Evolutionary conservation across 2,113 vertebrate genomes (phyloP).

Genomic region (Saguinus imperator): DNA sequence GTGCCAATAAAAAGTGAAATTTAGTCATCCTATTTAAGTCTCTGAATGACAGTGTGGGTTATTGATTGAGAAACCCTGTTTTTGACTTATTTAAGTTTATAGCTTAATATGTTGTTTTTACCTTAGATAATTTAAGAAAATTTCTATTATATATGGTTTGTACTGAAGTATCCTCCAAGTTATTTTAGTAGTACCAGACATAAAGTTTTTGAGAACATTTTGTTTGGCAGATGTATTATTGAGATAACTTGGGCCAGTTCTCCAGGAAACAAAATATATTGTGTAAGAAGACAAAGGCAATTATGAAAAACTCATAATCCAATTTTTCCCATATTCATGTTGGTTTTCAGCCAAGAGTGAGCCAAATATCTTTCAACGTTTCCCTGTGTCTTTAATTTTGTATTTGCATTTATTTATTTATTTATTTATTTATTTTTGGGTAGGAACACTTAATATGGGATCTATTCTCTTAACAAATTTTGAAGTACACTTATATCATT

Average conservation of each 20-base stretch:
- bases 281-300: not conserved
- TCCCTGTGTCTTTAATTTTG: not conserved
- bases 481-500: not conserved
- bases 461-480: not conserved
- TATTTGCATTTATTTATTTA: not conserved
- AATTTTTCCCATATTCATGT: not conserved
- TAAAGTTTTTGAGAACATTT: not conserved
- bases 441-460: not conserved
- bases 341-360: not conserved
- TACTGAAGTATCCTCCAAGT: not conserved
- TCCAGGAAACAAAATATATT: not conserved
- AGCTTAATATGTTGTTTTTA: not conserved
- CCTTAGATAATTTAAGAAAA: not conserved
- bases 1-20: not conserved
- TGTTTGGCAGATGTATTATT: not conserved
- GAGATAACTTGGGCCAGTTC: not conserved
- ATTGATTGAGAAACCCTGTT: not conserved
- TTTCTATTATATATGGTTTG: not conserved
- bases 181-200: fast-evolving
- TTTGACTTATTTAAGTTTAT: not conserved
- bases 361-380: not conserved
- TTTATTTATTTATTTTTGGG: not conserved
- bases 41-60: not conserved
- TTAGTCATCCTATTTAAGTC: not conserved
- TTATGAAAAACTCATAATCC: not conserved